Base-by-base conservation (phyloP, 1,140 invertebrate genomes). In the Drosophila burlai region DNA sequence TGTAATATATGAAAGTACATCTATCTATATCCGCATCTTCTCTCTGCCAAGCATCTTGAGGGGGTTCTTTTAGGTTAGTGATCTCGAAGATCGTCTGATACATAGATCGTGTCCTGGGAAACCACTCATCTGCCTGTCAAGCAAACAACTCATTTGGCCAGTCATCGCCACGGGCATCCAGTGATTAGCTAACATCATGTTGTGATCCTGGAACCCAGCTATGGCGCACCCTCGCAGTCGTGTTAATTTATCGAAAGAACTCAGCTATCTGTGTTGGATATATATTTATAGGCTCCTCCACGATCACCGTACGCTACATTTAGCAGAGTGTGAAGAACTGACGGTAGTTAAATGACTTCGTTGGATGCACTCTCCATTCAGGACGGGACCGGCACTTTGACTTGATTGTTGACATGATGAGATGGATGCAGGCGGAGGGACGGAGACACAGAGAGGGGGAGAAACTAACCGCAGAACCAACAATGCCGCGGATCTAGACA, bases 381-480 rank as follows among this genome's bases (percentile, higher is more conserved):
- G 66, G 11, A 61, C 40, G 8, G 21, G 7, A 43, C 45, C 26
- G 36, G 36, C 67, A 83, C 63, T 90, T 79, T 82, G 83, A 85
- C 82, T 85, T 34, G 82, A 84, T 81, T 81, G 81, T 86, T 86
- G 83, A 86, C 83, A 82, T 86, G 84, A 69, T 72, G 69, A 50
- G 40, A 42, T 34, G 52, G 38, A 7, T 42, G 40, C 40, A 8
- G 40, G 40, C 40, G 16, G 6, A 40, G 2, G 4, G 38, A n/a
- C 18, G 60, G 21, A 74, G 18, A 18, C 18, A 21, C 29, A 6
- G 11, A 24, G 11, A 36, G 50, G 18, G 52, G 9, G 52, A 31
- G 65, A 78, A 89, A 90, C 81, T 85, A 89, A 89, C 85, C 85
- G 85, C 85, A 89, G 79, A 59, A 63, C 62, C 52, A 77, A 83